Conservation (phyloP, 2,113 vertebrate species). For the Bagarius yarrelli region DNA sequence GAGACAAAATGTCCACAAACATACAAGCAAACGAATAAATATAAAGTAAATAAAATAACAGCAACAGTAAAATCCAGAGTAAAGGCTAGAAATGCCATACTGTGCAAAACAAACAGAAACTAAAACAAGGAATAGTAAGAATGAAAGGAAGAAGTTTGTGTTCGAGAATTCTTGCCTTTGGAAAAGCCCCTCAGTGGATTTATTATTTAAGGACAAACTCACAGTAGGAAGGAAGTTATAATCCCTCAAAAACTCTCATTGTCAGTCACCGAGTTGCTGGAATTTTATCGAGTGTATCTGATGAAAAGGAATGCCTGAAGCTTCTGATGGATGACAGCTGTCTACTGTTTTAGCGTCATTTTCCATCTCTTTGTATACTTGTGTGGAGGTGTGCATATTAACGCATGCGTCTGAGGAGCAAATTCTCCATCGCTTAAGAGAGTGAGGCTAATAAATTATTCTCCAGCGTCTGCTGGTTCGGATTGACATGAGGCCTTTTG, state of each 20-base stretch:
- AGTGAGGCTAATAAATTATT: conserved; percentile 49
- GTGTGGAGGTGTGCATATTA: conserved; percentile 26
- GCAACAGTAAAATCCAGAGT: no score
- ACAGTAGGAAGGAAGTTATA: conserved; percentile 5
- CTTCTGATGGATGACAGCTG: conserved; percentile 45
- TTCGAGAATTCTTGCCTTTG: neutral
- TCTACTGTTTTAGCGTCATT: conserved; percentile 33
- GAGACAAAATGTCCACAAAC: no score
- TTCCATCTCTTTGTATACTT: conserved; percentile 28
- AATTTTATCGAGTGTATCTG: conserved; percentile 17
- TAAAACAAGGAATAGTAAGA: neutral
- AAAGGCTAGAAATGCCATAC: neutral
- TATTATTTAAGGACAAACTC: conserved; percentile 23
- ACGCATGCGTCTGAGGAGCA: conserved; percentile 4
- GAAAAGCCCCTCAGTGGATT: neutral
- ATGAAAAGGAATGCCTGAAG: conserved; percentile 29
- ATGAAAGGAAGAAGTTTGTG: neutral
- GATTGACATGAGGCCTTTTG: conserved; percentile 49
- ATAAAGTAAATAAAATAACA: neutral
- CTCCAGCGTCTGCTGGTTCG: conserved; percentile 24
- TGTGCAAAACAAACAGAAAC: neutral
- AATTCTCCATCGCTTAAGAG: conserved; percentile 34
- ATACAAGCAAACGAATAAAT: no score
- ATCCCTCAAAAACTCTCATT: conserved; percentile 27
- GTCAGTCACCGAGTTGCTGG: conserved; percentile 14